Conservation (phyloP, 2,888 invertebrate species). For the Pandemis heparana region DNA sequence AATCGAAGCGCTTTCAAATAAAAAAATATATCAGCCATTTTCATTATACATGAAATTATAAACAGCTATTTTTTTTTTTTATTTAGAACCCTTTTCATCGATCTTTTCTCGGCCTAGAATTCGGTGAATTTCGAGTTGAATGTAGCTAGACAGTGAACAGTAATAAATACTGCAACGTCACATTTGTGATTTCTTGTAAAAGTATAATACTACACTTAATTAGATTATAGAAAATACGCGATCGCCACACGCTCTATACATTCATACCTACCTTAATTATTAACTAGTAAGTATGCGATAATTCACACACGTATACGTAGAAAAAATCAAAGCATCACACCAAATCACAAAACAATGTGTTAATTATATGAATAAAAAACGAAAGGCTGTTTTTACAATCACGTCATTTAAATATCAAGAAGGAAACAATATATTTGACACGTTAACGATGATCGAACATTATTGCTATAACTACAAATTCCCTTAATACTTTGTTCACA, state of each 20-base stretch:
- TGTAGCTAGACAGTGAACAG: slow-evolving; percentile 58
- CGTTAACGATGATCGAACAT: slow-evolving; percentile 59
- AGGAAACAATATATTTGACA: slow-evolving; percentile 57
- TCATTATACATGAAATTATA: background rate
- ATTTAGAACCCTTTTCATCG: slow-evolving; percentile 13
- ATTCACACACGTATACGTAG: slow-evolving; percentile 54
- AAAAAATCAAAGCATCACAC: slow-evolving; percentile 66
- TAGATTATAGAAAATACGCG: slow-evolving; percentile 77
- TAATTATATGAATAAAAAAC: slow-evolving; percentile 50
- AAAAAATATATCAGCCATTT: background rate
- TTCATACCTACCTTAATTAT: slow-evolving; percentile 60
- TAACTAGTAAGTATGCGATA: slow-evolving; percentile 64
- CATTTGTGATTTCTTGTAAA: slow-evolving; percentile 82
- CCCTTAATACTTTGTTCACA: slow-evolving; percentile 79
- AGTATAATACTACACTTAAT: slow-evolving; percentile 81
- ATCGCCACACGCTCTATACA: slow-evolving; percentile 69
- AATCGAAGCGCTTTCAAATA: background rate
- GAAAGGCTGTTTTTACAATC: slow-evolving; percentile 53
- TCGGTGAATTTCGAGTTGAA: slow-evolving; percentile 41
- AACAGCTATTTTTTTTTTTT: background rate
- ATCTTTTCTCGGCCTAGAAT: slow-evolving; percentile 10
- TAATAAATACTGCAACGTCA: slow-evolving; percentile 57
- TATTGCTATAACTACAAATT: slow-evolving; percentile 80
- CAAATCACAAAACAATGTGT: slow-evolving; percentile 61
- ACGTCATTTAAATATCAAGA: slow-evolving; percentile 45